These are phyloP conservation scores for Dendrocincla tyrannina DNA, from an alignment of 2,797 vertebrate species.

Conservation along the genomic window DNA sequence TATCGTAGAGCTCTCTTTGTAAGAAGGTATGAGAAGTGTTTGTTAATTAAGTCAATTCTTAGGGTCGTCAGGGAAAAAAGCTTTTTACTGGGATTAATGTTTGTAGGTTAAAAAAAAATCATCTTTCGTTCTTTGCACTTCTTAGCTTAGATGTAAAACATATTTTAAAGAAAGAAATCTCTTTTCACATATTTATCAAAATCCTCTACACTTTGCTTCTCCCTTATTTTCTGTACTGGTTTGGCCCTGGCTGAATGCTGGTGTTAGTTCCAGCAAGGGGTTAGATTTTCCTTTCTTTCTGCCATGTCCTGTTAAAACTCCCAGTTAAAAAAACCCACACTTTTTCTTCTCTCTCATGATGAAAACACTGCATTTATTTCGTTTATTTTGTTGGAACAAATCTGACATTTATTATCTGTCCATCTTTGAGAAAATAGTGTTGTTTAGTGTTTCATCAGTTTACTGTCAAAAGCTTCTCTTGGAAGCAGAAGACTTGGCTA, in stretches of 20 bases:
- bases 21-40: not conserved
- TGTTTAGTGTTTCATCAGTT: not conserved
- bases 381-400: not conserved
- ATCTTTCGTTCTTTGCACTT: not conserved
- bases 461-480: not conserved
- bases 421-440: not conserved
- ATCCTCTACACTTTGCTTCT: not conserved
- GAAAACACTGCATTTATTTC: not conserved
- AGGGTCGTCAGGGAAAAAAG: not conserved
- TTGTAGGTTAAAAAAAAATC: not conserved
- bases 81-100: not conserved
- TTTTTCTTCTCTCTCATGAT: not conserved
- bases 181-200: not conserved
- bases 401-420: not conserved
- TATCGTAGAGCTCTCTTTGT: not conserved
- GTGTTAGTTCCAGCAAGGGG: not conserved
- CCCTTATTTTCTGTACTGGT: not conserved
- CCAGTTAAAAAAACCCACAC: fast-evolving
- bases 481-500: not conserved
- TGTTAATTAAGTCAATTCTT: not conserved
- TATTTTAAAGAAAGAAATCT: not conserved
- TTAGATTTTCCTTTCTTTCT: not conserved
- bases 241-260: no score
- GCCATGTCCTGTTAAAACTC: not conserved
- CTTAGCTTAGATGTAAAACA: not conserved